Percentiles rank a stretch among this genome's conserved stretches.
phyloP scores from a whole-genome alignment of 2,797 vertebrate species.

The Ctenosaura bakeri region DNA sequence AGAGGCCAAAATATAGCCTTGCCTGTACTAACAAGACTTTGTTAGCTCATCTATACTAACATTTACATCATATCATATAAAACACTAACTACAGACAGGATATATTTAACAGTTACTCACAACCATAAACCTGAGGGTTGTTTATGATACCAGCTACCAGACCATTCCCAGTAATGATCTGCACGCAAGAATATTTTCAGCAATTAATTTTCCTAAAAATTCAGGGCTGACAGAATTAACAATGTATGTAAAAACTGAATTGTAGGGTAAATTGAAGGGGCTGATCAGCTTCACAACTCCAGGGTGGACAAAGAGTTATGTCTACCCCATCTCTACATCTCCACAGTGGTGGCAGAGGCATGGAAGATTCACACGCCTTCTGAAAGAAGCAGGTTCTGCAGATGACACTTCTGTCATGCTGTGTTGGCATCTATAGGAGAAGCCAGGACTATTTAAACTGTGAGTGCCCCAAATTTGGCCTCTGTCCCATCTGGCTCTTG shows the following conservation, averaged over 20 bases:
- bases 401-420: too few species aligned
- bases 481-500: too few species aligned
- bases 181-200: neutral
- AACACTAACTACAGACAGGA: neutral
- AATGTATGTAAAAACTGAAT: neutral
- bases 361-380: too few species aligned
- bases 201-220: neutral
- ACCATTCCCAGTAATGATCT: neutral
- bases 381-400: too few species aligned
- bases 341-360: too few species aligned
- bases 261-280: neutral
- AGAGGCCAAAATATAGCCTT: neutral
- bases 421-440: too few species aligned
- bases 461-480: too few species aligned
- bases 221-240: neutral
- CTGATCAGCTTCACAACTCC: neutral
- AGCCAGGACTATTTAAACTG: too few species aligned
- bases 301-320: neutral
- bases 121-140: slow-evolving; percentile 3
- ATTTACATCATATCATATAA: slow-evolving; percentile 14
- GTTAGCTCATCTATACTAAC: neutral
- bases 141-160: neutral
- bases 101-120: slow-evolving; percentile 5
- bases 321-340: too few species aligned
- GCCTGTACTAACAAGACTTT: neutral